Evolutionary conservation across 1,140 invertebrate genomes (phyloP).

Genomic region (Notospermus geniculatus): DNA sequence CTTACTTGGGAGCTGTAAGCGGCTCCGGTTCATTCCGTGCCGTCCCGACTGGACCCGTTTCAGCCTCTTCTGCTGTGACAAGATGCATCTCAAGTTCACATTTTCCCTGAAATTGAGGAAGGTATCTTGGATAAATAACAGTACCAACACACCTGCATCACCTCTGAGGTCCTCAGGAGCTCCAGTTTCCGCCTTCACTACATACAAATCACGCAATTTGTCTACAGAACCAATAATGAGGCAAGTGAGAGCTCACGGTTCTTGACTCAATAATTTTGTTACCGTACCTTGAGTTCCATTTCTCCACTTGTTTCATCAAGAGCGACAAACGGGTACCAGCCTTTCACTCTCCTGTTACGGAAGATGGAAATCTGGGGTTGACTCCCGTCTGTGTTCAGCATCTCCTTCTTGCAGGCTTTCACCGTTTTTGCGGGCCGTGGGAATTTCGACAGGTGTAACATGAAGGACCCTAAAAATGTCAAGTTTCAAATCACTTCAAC

Average conservation of each 20-base stretch:
- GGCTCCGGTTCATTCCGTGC: constrained; percentile 80
- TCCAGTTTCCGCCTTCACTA: too few relatives aligned
- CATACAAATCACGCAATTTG: too few relatives aligned
- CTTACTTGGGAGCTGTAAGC: constrained; percentile 80
- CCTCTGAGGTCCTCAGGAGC: too few relatives aligned
- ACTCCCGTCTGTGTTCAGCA: constrained; percentile 69
- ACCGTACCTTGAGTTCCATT: not conserved
- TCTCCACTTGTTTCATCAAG: constrained; percentile 66
- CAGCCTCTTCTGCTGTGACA: constrained; percentile 77
- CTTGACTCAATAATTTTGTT: too few relatives aligned
- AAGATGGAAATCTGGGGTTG: constrained; percentile 82
- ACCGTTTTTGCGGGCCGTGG: constrained; percentile 28
- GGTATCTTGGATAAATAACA: not conserved
- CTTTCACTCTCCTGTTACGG: constrained; percentile 79
- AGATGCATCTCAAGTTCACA: constrained; percentile 85
- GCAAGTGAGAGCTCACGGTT: too few relatives aligned
- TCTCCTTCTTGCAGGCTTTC: constrained; percentile 38
- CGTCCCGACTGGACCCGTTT: constrained; percentile 75
- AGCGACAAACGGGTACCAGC: constrained; percentile 85
- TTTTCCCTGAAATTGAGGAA: constrained; percentile 65
- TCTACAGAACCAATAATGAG: not conserved
- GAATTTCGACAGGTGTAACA: constrained; percentile 27
- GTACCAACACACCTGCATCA: too few relatives aligned
- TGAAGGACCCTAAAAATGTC: constrained; percentile 20
- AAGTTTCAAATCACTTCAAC: too few relatives aligned